Evolutionary conservation across 2,888 invertebrate species (phyloP), one percentile per base, ranked within the genome.

Genomic region (Microctonus brassicae): DNA sequence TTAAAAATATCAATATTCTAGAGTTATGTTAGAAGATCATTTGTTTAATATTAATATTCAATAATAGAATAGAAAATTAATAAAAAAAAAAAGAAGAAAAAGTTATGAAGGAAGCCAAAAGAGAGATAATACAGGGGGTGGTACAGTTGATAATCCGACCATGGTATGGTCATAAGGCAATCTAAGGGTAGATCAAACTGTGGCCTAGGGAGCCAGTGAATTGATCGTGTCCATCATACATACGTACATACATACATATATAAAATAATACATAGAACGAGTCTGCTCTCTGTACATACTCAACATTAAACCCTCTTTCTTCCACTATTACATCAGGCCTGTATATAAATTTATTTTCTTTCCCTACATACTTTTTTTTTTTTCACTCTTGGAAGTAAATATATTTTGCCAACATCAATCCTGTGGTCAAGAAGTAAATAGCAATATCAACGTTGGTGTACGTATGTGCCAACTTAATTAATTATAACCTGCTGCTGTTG

Each of bases 391-490:
- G 70, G 64, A 60, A 74, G 60, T 67, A 72, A 72, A 77, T 74
- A 73, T 75, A 69, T 72, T 60, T 33, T 70, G 73, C 70, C 17
- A 17, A 26, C 64, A 17, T 29, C 7, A 39, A 22, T 20, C n/a
- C n/a, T 47, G 42, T 39, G 47, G 24, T 58, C 58, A 60, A 13
- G 58, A 29, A 36, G 60, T 64, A 47, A 36, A 58, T 20, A 52
- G 53, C 63, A 26, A 63, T 58, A 10, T 42, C 52, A 22, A n/a
- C n/a, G n/a, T n/a, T n/a, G n/a, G n/a, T n/a, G n/a, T n/a, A n/a
- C n/a, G n/a, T n/a, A n/a, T n/a, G 62, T 73, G 72, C 83, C 83
- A 83, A 82, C 82, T 83, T 81, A 84, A 85, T 86, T 86, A 84
- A 85, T 86, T 86, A 86, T 83, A 76, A 78, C 73, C n/a, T n/a